A percentile compares a stretch with the other conserved stretches of the same genome.
Evolutionary conservation across 2,888 invertebrate species (phyloP).

Genomic region (Trichopoda pennipes): DNA sequence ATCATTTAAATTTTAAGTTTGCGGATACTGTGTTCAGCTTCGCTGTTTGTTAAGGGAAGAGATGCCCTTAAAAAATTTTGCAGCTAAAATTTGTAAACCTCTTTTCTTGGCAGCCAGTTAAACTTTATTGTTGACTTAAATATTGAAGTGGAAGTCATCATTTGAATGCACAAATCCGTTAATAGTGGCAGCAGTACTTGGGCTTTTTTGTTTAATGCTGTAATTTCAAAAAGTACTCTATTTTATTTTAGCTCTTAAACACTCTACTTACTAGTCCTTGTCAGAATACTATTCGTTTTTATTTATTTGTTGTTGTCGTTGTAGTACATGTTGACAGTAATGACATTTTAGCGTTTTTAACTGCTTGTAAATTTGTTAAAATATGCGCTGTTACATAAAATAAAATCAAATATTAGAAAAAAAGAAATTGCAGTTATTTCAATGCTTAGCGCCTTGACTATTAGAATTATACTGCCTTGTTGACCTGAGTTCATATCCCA

Average conservation of each 20-base stretch:
- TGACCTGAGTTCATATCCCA: too few relatives aligned
- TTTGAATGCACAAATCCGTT: slow-evolving; percentile 43
- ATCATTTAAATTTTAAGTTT: neutral
- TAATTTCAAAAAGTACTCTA: slow-evolving; percentile 33
- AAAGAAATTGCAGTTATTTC: too few relatives aligned
- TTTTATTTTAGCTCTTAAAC: slow-evolving; percentile 28
- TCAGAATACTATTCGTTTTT: slow-evolving; percentile 31
- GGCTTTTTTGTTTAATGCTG: neutral
- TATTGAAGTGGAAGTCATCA: slow-evolving; percentile 52
- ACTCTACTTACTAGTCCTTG: neutral
- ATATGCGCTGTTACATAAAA: too few relatives aligned
- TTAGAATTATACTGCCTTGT: too few relatives aligned
- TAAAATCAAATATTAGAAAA: too few relatives aligned
- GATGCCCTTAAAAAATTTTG: slow-evolving; percentile 43
- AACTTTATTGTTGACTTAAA: slow-evolving; percentile 49
- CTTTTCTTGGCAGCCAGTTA: slow-evolving; percentile 6
- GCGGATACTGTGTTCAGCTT: neutral
- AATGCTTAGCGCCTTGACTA: too few relatives aligned
- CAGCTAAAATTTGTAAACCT: slow-evolving; percentile 28
- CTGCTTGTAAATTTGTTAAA: neutral
- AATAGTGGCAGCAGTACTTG: slow-evolving; percentile 33
- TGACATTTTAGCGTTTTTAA: slow-evolving; percentile 9
- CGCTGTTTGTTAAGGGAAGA: neutral
- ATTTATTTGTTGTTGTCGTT: slow-evolving; percentile 1
- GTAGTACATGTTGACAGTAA: neutral